Conservation (phyloP, 2,797 vertebrate species). For the Cynodonichthys magdalenae region DNA sequence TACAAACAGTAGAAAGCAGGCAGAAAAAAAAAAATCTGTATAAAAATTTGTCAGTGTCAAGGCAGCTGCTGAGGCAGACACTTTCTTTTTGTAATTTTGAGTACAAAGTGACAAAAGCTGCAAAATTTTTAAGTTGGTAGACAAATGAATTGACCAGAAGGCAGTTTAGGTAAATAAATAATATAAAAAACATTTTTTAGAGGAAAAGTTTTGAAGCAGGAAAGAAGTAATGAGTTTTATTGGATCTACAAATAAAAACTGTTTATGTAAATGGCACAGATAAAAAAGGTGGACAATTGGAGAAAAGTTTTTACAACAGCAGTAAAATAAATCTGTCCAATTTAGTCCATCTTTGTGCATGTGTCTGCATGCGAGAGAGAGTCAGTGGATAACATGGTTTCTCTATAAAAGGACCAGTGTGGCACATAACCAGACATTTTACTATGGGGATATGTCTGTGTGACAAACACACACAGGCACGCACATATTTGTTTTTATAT, state of each 20-base stretch:
- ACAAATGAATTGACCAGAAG: no score
- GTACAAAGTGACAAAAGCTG: no score
- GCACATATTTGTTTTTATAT: no score
- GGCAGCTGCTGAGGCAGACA: no score
- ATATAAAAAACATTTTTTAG: background rate
- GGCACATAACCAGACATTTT: slow-evolving; percentile 67
- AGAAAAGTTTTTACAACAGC: slow-evolving; percentile 64
- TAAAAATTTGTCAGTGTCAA: no score
- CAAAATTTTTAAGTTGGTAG: no score
- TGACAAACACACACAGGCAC: slow-evolving; percentile 22
- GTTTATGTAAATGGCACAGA: slow-evolving; percentile 4
- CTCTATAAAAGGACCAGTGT: slow-evolving; percentile 64
- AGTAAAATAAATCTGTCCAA: slow-evolving; percentile 71
- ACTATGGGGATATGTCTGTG: slow-evolving; percentile 45
- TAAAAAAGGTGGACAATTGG: slow-evolving; percentile 17
- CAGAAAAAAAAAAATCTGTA: no score
- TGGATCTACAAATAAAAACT: slow-evolving; percentile 11
- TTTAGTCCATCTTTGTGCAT: slow-evolving; percentile 49
- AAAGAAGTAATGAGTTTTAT: background rate
- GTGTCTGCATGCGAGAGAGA: slow-evolving; percentile 34
- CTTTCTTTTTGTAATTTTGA: no score
- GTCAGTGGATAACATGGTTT: slow-evolving; percentile 37
- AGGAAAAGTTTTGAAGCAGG: background rate
- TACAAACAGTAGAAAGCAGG: no score
- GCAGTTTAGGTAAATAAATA: no score